These are phyloP conservation scores for Platycercus adscitus DNA, from an alignment of 2,113 vertebrate genomes.

Conservation along the genomic window DNA sequence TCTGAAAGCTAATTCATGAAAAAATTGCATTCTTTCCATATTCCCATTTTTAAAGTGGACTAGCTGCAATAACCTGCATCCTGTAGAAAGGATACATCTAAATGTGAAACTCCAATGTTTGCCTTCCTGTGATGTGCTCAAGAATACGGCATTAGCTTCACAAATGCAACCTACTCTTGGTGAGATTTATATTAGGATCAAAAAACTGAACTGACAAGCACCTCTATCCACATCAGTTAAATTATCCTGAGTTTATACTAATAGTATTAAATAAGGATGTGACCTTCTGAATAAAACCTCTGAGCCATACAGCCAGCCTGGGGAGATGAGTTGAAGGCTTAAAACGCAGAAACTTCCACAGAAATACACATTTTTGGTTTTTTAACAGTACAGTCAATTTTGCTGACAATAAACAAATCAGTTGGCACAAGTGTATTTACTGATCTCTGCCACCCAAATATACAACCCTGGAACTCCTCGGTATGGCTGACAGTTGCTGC, in stretches of 20 bases:
- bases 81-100: not conserved
- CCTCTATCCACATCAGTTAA: not conserved
- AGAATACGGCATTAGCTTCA: not conserved
- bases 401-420: slow-evolving; percentile 2
- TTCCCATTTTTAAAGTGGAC: not conserved
- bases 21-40: not conserved
- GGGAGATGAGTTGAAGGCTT: not conserved
- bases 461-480: not conserved
- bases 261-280: not conserved
- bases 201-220: not conserved
- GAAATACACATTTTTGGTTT: not conserved
- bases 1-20: not conserved
- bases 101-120: not conserved
- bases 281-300: not conserved
- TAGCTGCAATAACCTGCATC: not conserved
- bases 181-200: not conserved
- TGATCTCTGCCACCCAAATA: not conserved
- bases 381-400: not conserved
- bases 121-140: not conserved
- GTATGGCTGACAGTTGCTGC: not conserved
- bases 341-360: not conserved
- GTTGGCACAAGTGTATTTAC: not conserved
- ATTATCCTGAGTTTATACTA: not conserved
- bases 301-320: not conserved
- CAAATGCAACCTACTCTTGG: not conserved